Evolutionary conservation across 2,888 invertebrate genomes (phyloP), one percentile per base, ranked within the genome.

Genomic region (Ormia ochracea): DNA sequence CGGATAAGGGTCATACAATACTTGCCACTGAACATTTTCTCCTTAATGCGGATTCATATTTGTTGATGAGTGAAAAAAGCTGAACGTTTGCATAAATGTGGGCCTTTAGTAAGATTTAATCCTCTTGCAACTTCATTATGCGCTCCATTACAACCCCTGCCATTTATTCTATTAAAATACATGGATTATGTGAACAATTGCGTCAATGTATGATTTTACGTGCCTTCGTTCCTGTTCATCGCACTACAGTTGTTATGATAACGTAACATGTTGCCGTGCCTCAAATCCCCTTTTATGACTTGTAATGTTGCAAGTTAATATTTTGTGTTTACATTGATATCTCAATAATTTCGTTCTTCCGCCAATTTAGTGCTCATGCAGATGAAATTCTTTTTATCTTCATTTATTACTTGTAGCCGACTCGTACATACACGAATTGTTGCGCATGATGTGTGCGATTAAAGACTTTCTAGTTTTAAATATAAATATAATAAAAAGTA

Each of bases 1-100:
- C 21, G 2, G 7, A 14, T 36, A 6, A 12, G 10, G 23, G 14
- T 5, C 38, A 41, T 66, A 66, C 50, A 52, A 66, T 66, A 45
- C 33, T 28, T 26, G 14, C 50, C 23, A 58, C 38, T 70, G 59
- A 50, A 59, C 58, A 70, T 70, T 50, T 48, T 38, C 5, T 48
- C n/a, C n/a, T 61, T 61, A 14, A 70, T 21, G 38, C 41, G 28
- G 36, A 70, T 52, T 52, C 28, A 52, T 59, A 52, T 70, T 70
- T 48, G n/a, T 48, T 48, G 58, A 56, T 33, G 21, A 2, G 14
- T 58, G 3, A 14, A 54, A 41, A 28, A 21, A n/a, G n/a, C n/a
- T 31, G 14, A 9, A 23, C 31, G 17, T 41, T n/a, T 52, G 14
- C 28, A 17, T 50, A 50, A 50, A 36, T 21, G 38, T 10, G 17